Conservation (phyloP, 2,113 vertebrate genomes). For the Xiphorhynchus elegans region DNA sequence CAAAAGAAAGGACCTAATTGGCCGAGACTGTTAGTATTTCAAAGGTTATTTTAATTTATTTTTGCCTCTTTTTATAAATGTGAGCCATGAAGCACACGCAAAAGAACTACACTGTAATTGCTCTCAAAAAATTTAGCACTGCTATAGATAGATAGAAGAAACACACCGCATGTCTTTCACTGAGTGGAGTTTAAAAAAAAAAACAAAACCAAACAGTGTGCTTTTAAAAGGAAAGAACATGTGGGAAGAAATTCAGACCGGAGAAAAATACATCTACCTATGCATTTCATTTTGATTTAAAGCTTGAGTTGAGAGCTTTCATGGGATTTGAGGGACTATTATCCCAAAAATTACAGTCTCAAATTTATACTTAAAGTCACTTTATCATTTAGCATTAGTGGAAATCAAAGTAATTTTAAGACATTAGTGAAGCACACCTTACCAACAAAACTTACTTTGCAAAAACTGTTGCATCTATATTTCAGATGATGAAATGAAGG, state of each 20-base stretch:
- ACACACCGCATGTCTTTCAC: not conserved
- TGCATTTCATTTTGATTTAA: not conserved
- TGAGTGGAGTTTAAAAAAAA: not conserved
- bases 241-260: not conserved
- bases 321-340: not conserved
- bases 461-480: not conserved
- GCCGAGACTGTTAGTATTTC: not conserved
- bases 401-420: not conserved
- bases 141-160: not conserved
- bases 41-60: not conserved
- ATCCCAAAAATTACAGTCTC: not conserved
- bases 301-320: not conserved
- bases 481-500: not conserved
- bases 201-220: not conserved
- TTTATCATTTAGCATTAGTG: not conserved
- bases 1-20: not conserved
- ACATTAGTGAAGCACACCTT: not conserved
- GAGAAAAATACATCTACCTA: not conserved
- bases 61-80: not conserved
- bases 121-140: not conserved
- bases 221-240: not conserved
- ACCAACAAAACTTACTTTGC: not conserved
- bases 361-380: not conserved
- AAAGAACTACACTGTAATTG: not conserved
- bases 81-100: accelerated